These are phyloP conservation scores for Macquaria ambigua DNA, from an alignment of 2,113 vertebrate species.

Conservation along the genomic window DNA sequence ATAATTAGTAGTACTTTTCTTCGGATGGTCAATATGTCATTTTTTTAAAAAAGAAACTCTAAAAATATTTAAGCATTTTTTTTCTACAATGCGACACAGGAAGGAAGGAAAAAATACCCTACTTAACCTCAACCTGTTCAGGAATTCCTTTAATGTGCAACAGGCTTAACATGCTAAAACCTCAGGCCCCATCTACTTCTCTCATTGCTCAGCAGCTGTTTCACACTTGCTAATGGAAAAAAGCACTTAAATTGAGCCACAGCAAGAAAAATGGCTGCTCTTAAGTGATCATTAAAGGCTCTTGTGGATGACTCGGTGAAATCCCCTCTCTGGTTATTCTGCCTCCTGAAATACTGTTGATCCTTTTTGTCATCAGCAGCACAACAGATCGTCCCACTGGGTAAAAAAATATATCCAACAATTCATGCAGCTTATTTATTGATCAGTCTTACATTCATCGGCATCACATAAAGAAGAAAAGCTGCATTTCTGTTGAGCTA, in stretches of 20 bases:
- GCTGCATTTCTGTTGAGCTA: neutral
- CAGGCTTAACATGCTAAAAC: neutral
- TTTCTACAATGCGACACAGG: too few species aligned
- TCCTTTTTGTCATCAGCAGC: neutral
- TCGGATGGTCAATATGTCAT: neutral
- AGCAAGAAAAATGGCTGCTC: conserved; percentile 7
- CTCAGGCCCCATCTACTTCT: neutral
- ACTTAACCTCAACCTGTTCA: neutral
- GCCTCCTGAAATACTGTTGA: neutral
- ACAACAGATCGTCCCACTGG: neutral
- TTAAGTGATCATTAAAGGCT: conserved; percentile 1
- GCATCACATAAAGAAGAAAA: neutral
- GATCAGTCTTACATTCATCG: neutral
- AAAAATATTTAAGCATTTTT: neutral
- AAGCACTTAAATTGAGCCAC: neutral
- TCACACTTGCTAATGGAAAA: conserved; percentile 9
- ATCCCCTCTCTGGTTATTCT: neutral
- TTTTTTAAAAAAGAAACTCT: neutral
- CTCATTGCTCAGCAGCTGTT: neutral
- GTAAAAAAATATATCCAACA: neutral
- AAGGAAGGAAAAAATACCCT: neutral
- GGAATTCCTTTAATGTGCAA: neutral
- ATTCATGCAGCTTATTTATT: neutral
- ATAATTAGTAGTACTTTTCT: neutral
- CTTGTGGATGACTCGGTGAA: neutral